Conservation (phyloP, 2,888 invertebrate genomes). For the Melanchra persicariae region DNA sequence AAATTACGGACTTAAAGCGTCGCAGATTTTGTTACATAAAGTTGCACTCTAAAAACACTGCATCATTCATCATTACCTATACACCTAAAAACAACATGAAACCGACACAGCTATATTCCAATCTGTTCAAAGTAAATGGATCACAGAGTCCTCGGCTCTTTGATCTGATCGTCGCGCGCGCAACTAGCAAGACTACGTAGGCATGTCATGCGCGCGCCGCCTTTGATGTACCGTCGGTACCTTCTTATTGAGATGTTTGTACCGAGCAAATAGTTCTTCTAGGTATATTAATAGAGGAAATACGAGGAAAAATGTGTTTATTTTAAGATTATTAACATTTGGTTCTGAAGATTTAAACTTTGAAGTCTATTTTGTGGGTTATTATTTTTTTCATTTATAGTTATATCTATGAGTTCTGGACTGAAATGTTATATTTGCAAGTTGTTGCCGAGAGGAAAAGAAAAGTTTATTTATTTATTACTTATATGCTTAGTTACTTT, state of each 20-base stretch:
- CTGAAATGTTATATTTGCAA: background rate
- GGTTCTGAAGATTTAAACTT: constrained; percentile 29
- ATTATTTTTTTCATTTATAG: too few species aligned
- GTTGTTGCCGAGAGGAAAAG: background rate
- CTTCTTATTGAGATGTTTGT: constrained; percentile 44
- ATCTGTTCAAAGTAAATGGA: constrained; percentile 60
- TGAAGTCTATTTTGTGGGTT: constrained; percentile 30
- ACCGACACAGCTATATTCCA: constrained; percentile 37
- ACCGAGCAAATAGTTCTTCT: constrained; percentile 49
- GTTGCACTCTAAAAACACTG: background rate
- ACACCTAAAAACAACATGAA: constrained; percentile 18
- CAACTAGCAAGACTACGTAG: constrained; percentile 25
- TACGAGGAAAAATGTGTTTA: constrained; percentile 54
- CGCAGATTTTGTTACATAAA: background rate
- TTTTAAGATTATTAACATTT: constrained; percentile 43
- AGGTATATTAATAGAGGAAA: constrained; percentile 48
- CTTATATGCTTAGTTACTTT: too few species aligned
- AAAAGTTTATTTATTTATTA: too few species aligned
- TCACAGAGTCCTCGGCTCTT: constrained; percentile 50
- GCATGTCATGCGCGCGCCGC: constrained; percentile 32
- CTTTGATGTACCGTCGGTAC: constrained; percentile 50
- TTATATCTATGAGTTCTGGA: background rate
- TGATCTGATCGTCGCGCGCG: constrained; percentile 55
- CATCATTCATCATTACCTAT: background rate
- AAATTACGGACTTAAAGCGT: background rate